Conservation (phyloP, 1,140 invertebrate species). For the Microplitis demolitor region DNA sequence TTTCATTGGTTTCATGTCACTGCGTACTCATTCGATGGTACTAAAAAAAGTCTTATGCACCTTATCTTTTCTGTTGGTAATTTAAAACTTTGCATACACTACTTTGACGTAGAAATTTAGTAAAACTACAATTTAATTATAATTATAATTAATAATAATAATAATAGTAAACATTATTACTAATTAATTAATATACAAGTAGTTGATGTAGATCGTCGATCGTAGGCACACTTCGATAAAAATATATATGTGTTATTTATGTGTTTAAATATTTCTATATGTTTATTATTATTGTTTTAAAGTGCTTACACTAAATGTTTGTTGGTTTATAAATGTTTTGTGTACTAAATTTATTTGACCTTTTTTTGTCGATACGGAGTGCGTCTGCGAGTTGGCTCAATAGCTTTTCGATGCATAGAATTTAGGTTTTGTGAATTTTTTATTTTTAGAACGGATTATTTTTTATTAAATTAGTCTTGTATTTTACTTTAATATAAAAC, state of each 20-base stretch:
- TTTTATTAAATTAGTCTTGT: no score
- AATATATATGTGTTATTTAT: no score
- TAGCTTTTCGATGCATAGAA: no score
- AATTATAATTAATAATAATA: neutral
- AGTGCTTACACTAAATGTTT: no score
- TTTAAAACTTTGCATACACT: constrained; percentile 56
- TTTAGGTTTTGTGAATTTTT: no score
- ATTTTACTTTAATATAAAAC: no score
- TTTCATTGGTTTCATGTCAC: constrained; percentile 99
- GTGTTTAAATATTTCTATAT: no score
- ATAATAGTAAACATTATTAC: neutral
- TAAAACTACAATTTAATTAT: neutral
- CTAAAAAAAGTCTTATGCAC: constrained; percentile 62
- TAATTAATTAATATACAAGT: no score
- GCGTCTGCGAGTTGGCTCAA: no score
- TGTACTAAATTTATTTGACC: neutral
- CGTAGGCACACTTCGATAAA: constrained; percentile 38
- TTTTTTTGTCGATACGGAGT: no score
- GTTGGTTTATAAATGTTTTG: neutral
- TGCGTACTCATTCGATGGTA: constrained; percentile 93
- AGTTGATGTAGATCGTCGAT: constrained; percentile 12
- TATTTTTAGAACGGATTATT: no score
- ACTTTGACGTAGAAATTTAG: constrained; percentile 38
- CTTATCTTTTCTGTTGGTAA: constrained; percentile 63
- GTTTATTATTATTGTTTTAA: no score